Base-by-base conservation (phyloP, 2,888 invertebrate genomes). In the Caenorhabditis sulstoni region DNA sequence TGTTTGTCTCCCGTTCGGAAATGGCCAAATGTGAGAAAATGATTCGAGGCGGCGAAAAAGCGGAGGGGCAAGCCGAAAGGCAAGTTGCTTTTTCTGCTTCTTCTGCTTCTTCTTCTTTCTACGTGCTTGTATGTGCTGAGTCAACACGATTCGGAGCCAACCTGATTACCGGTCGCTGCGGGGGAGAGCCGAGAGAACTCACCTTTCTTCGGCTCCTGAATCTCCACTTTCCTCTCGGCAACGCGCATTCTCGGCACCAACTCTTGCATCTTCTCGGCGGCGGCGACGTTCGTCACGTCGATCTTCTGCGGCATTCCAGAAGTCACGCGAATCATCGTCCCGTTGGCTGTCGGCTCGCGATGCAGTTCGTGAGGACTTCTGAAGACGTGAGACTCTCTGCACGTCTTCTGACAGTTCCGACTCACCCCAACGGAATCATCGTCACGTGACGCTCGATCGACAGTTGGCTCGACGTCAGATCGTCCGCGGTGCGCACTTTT, bases 391-490 rank as follows among this genome's bases (percentile, higher is more conserved):
- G 0, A 16, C 18, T 37, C 14, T 29, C 23, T 8, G 39, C 14
- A 18, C 14, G 1, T 35, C 14, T 23, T n/a, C n/a, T n/a, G n/a
- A n/a, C 45, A 58, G 4, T 49, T 50, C 22, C 22, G 22, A 59
- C 39, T 49, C 23, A 78, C 78, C 79, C 79, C 23, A 79, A 55
- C 11, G 79, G 79, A 55, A 79, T 79, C 74, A 73, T 73, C 18
- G 74, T 79, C 14, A 79, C 45, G 59, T 79, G 79, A 16, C 67
- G 57, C 14, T 65, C 65, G 47, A 59, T 55, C 8, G 66, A 59
- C 12, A 62, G 23, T 64, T 64, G 71, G 41, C 49, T 71, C 11
- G 70, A 70, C 16, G 70, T 59, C 29, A 62, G n/a, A 35, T 67
- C 62, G 20, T 76, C 67, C 5, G 58, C 8, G 12, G 62, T 52